These are phyloP conservation scores for Morbakka virulenta DNA, from an alignment of 30 jellyfish, hydroid and myxozoan genomes.

Conservation along the genomic window DNA sequence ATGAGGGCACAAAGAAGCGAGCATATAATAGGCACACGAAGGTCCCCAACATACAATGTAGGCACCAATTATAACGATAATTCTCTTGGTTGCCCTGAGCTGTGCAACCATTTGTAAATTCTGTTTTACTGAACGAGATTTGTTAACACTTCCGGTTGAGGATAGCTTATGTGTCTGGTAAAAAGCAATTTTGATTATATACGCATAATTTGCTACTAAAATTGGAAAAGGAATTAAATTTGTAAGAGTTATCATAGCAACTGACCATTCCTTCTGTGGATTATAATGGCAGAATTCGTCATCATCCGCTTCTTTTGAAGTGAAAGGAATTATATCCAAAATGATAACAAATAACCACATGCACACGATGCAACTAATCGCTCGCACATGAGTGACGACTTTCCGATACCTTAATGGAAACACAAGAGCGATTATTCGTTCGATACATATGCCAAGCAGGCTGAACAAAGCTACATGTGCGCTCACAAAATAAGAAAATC, in stretches of 20 bases:
- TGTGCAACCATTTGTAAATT: slow-evolving; percentile 12
- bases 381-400: slow-evolving; percentile 28
- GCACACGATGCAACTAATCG: neutral
- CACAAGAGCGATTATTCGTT: slow-evolving; percentile 43
- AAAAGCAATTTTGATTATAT: slow-evolving; percentile 59
- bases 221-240: slow-evolving; percentile 58
- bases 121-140: slow-evolving; percentile 30
- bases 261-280: slow-evolving; percentile 60
- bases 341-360: slow-evolving; percentile 50
- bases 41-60: slow-evolving; percentile 72
- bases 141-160: neutral
- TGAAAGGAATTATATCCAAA: slow-evolving; percentile 66
- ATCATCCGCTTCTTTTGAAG: neutral
- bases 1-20: slow-evolving; percentile 54
- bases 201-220: slow-evolving; percentile 41
- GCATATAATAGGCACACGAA: slow-evolving; percentile 56
- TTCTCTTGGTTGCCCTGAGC: slow-evolving; percentile 73
- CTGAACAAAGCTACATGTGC: slow-evolving; percentile 67
- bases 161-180: slow-evolving; percentile 34
- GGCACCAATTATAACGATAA: slow-evolving; percentile 60
- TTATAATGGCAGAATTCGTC: slow-evolving; percentile 51
- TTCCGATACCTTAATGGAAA: slow-evolving; percentile 55
- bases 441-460: slow-evolving; percentile 43
- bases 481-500: slow-evolving; percentile 65
- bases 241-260: slow-evolving; percentile 65